phyloP scores from a whole-genome alignment of 2,113 vertebrate genomes.

The Chauna torquata region DNA sequence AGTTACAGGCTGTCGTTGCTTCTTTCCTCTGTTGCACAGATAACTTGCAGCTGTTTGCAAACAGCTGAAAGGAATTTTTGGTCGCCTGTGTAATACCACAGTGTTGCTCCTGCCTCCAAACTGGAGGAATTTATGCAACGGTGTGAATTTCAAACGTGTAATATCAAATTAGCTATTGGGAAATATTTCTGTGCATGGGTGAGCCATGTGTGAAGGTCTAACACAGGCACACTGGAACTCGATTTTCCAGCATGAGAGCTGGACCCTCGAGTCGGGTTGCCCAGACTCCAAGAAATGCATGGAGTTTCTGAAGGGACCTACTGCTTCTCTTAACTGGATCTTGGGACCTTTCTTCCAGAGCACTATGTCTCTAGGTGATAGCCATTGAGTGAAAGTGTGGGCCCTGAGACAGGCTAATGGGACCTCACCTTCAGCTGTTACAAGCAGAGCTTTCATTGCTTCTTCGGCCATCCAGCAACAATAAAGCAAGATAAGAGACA shows the following conservation, averaged over 20 bases:
- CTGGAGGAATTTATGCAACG: not conserved
- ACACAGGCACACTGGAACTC: not conserved
- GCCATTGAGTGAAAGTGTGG: not conserved
- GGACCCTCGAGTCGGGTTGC: fast-evolving
- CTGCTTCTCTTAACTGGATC: not conserved
- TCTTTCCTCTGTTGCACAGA: not conserved
- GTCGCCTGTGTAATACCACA: fast-evolving
- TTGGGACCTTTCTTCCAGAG: not conserved
- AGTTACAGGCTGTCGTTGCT: not conserved
- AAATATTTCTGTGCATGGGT: not conserved
- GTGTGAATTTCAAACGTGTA: not conserved
- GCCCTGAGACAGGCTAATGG: not conserved
- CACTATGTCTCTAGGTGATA: not conserved
- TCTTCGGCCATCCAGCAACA: not conserved
- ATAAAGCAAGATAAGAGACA: not conserved
- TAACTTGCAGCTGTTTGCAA: conserved; percentile 13
- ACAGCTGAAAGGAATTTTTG: not conserved
- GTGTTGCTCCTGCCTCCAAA: not conserved
- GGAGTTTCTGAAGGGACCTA: not conserved
- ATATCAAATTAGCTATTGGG: not conserved
- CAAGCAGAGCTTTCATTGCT: not conserved
- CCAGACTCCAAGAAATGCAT: not conserved
- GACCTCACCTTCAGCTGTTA: not conserved
- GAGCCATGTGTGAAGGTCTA: not conserved
- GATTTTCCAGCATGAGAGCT: not conserved